A percentile compares a stretch with the other conserved stretches of the same genome.
phyloP scores from a whole-genome alignment of 2,113 vertebrate genomes.

The Cottus gobio region DNA sequence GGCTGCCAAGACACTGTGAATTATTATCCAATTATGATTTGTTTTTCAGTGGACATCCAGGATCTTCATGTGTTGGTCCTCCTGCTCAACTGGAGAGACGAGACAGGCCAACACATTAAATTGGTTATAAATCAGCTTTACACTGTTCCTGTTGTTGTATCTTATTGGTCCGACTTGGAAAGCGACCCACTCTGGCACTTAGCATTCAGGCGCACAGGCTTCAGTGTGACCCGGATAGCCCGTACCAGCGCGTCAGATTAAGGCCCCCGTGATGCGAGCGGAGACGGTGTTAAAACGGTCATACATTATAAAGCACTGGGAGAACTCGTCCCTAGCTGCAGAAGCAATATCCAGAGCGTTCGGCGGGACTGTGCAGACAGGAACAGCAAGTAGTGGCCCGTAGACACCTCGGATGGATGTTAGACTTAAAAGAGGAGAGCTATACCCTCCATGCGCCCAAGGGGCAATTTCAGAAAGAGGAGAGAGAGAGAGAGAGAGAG shows the following conservation, averaged over 20 bases:
- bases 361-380: constrained; percentile 37
- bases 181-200: constrained; percentile 74
- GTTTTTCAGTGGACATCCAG: constrained; percentile 55
- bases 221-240: constrained; percentile 55
- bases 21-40: constrained; percentile 72
- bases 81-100: constrained; percentile 50
- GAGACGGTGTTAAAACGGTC: constrained; percentile 55
- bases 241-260: constrained; percentile 69
- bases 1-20: constrained; percentile 60
- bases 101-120: constrained; percentile 30
- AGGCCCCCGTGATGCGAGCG: constrained; percentile 54
- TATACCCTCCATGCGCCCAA: constrained; percentile 38
- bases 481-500: no score
- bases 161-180: constrained; percentile 70
- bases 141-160: constrained; percentile 68
- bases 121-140: constrained; percentile 68
- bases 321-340: constrained; percentile 22
- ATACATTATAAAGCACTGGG: constrained; percentile 59
- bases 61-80: constrained; percentile 56
- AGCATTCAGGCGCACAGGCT: constrained; percentile 61
- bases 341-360: constrained; percentile 53
- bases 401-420: constrained; percentile 61
- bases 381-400: constrained; percentile 46
- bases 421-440: constrained; percentile 45
- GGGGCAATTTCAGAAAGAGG: constrained; percentile 37